Conservation (phyloP, 2,113 vertebrate species). For the Helogale parvula region DNA sequence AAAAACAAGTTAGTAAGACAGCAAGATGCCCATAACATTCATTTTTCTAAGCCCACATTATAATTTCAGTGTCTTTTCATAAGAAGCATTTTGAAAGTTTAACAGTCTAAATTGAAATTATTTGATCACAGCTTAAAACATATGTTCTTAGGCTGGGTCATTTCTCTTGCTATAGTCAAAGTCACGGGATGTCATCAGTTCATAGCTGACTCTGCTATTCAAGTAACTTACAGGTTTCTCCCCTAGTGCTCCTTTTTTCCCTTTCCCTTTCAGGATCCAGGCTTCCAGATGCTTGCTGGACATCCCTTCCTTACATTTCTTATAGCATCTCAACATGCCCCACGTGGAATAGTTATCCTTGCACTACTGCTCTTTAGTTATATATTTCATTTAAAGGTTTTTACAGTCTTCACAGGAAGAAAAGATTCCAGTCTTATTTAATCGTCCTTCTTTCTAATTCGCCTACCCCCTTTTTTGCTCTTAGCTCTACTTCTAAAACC, state of each 20-base stretch:
- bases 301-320: background rate
- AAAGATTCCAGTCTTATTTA: background rate
- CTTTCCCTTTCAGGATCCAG: background rate
- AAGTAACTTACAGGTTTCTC: background rate
- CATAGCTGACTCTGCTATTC: background rate
- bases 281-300: background rate
- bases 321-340: background rate
- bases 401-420: background rate
- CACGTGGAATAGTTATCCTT: background rate
- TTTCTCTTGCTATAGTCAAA: background rate
- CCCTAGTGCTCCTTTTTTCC: background rate
- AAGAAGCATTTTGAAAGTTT: background rate
- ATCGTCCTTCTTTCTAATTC: background rate
- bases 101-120: background rate
- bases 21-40: background rate
- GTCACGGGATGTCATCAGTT: background rate
- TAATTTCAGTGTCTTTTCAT: background rate
- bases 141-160: background rate
- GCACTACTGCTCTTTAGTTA: background rate
- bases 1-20: background rate
- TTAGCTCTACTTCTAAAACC: background rate
- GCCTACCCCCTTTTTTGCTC: background rate
- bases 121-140: background rate
- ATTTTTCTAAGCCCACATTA: background rate
- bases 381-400: constrained; percentile 8